Conservation (phyloP, 2,888 invertebrate genomes). For the Elmis aenea region DNA sequence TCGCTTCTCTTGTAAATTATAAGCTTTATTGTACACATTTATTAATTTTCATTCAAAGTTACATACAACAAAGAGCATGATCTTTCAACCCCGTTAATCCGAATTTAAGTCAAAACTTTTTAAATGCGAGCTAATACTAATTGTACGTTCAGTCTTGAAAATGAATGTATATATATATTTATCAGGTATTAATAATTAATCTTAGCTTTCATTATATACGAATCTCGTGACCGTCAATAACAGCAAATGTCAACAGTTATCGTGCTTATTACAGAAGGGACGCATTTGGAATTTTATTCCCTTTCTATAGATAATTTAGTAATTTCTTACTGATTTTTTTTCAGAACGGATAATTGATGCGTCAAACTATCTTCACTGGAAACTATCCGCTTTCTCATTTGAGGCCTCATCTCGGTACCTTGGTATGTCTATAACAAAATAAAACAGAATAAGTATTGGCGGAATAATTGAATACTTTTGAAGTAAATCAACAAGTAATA, state of each 20-base stretch:
- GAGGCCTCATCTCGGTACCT: slow-evolving; percentile 36
- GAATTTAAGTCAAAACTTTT: slow-evolving; percentile 15
- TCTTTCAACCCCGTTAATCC: slow-evolving; percentile 17
- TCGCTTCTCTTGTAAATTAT: too few species aligned
- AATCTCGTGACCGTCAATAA: too few species aligned
- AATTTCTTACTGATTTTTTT: slow-evolving; percentile 58
- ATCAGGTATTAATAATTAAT: too few species aligned
- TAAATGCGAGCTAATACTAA: slow-evolving; percentile 21
- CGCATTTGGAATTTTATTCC: too few species aligned
- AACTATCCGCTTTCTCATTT: slow-evolving; percentile 61
- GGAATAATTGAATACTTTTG: too few species aligned
- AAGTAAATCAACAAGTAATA: too few species aligned
- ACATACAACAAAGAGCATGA: slow-evolving; percentile 8
- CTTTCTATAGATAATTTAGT: too few species aligned
- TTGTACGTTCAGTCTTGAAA: slow-evolving; percentile 27
- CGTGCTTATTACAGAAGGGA: too few species aligned
- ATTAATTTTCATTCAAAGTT: slow-evolving; percentile 7
- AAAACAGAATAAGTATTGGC: slow-evolving; percentile 22
- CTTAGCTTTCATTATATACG: too few species aligned
- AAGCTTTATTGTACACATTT: too few species aligned
- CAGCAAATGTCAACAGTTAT: too few species aligned
- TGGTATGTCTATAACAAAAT: slow-evolving; percentile 38
- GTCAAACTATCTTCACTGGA: slow-evolving; percentile 60
- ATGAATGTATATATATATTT: too few species aligned
- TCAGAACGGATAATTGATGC: slow-evolving; percentile 59